A percentile compares a stretch with the other conserved stretches of the same genome.
Evolutionary conservation across 2,888 invertebrate genomes (phyloP).

Genomic region (Bellardia bayeri): DNA sequence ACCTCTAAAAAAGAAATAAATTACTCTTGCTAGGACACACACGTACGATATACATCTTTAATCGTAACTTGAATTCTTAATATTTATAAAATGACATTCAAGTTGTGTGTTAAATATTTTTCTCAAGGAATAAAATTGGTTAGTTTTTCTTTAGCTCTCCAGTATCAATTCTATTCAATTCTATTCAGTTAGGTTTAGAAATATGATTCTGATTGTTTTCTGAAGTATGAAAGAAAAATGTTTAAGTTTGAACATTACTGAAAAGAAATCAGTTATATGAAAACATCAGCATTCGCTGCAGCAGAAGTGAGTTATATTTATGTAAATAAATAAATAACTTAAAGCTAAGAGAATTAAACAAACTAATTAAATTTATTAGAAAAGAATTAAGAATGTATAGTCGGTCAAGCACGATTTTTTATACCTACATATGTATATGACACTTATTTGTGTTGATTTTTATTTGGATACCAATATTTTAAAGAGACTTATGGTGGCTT

Average conservation of each 20-base stretch:
- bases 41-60: conserved; percentile 10
- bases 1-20: conserved; percentile 44
- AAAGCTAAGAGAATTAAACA: no score
- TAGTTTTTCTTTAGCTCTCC: background rate
- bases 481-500: no score
- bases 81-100: conserved; percentile 38
- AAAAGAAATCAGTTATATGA: background rate
- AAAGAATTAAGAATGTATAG: no score
- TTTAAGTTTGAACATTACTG: background rate
- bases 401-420: no score
- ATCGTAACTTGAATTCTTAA: conserved; percentile 47
- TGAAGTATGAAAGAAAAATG: background rate
- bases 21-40: conserved; percentile 42
- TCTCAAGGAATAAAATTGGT: background rate
- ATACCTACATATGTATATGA: no score
- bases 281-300: background rate
- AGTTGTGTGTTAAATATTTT: background rate
- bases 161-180: background rate
- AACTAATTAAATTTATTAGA: no score
- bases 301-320: background rate
- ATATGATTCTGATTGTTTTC: background rate
- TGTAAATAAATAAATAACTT: background rate
- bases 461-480: no score
- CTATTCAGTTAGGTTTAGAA: background rate
- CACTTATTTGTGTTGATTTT: no score